phyloP scores from a whole-genome alignment of 2,888 invertebrate species.

The Napeogenes sylphis region DNA sequence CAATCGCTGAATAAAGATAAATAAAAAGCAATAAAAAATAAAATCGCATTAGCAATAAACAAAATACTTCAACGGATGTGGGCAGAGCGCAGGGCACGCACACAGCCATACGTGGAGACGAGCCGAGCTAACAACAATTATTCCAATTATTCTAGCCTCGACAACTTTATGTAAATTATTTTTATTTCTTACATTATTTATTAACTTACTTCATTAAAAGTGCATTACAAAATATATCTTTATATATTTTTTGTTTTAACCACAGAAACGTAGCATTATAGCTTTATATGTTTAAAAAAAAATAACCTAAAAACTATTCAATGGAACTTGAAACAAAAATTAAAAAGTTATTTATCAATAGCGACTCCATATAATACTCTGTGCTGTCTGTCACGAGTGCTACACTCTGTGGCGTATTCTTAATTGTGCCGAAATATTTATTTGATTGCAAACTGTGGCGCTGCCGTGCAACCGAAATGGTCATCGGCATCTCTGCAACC shows the following conservation, averaged over 20 bases:
- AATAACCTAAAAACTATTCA: no score
- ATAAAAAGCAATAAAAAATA: conserved; percentile 78
- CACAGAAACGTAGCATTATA: neutral
- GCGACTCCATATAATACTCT: conserved; percentile 53
- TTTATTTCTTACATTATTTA: conserved; percentile 1
- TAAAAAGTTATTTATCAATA: conserved; percentile 30
- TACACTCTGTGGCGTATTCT: conserved; percentile 76
- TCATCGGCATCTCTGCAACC: conserved; percentile 68
- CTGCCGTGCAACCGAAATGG: conserved; percentile 74
- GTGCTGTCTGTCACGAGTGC: conserved; percentile 72
- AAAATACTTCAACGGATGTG: conserved; percentile 79
- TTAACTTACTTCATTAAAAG: neutral
- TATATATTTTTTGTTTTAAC: neutral
- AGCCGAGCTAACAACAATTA: conserved; percentile 23
- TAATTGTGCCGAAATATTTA: conserved; percentile 79
- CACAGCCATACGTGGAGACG: conserved; percentile 55
- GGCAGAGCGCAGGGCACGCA: conserved; percentile 66
- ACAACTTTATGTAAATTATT: conserved; percentile 13
- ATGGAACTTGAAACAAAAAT: neutral
- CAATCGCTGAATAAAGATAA: conserved; percentile 79
- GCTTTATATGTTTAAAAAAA: no score
- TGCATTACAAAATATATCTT: neutral
- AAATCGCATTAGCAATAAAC: conserved; percentile 79
- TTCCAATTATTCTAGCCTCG: conserved; percentile 23
- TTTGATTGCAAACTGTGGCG: conserved; percentile 75